phyloP scores from a whole-genome alignment of 64 coral and sea anemone genomes.

The Montipora efflorescens region DNA sequence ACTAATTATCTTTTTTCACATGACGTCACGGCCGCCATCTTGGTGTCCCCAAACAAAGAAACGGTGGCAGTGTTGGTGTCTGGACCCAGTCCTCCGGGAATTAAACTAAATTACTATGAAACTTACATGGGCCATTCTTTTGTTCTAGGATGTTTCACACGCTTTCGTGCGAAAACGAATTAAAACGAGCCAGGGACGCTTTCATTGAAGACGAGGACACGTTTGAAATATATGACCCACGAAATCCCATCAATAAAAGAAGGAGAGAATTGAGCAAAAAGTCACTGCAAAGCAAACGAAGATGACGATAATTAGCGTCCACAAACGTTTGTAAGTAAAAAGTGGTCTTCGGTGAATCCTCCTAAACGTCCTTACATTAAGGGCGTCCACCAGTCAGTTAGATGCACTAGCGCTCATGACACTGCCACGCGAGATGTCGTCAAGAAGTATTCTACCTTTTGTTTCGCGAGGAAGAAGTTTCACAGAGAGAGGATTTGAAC shows the following conservation, averaged over 20 bases:
- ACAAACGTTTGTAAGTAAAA: background rate
- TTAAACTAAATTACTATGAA: too few species aligned
- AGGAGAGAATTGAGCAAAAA: conserved; percentile 92
- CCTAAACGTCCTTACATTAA: background rate
- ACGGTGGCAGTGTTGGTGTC: too few species aligned
- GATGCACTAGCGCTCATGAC: background rate
- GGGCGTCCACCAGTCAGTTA: background rate
- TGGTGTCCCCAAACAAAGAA: too few species aligned
- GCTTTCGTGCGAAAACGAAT: conserved; percentile 65
- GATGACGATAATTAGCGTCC: background rate
- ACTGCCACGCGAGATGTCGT: background rate
- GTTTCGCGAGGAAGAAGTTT: background rate
- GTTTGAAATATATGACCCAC: conserved; percentile 95
- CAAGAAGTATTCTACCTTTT: background rate
- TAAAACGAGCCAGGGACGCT: conserved; percentile 81
- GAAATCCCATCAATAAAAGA: conserved; percentile 97
- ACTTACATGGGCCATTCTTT: background rate
- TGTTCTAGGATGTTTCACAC: conserved; percentile 84
- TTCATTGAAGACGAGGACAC: conserved; percentile 91
- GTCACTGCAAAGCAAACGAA: conserved; percentile 69
- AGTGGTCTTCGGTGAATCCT: conserved; percentile 5
- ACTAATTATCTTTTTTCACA: too few species aligned
- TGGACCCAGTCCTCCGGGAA: too few species aligned
- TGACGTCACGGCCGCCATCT: too few species aligned
- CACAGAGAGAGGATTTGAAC: background rate